These are phyloP conservation scores for Dascillus cervinus DNA, from an alignment of 2,888 invertebrate species.

Conservation along the genomic window DNA sequence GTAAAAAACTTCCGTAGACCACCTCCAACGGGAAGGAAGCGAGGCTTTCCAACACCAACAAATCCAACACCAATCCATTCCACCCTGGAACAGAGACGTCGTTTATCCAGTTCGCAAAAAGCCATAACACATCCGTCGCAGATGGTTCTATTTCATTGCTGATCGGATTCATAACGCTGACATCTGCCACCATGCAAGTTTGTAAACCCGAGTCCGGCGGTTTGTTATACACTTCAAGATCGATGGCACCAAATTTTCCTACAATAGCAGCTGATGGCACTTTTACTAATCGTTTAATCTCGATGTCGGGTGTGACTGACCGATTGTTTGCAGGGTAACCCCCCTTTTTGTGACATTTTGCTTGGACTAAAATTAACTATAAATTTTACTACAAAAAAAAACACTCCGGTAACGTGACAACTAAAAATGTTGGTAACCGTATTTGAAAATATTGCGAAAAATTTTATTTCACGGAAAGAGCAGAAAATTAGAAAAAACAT, in stretches of 20 bases:
- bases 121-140: slow-evolving; percentile 15
- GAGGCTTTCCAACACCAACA: no score
- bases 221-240: slow-evolving; percentile 9
- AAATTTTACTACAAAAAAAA: no score
- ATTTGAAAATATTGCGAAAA: no score
- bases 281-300: slow-evolving; percentile 10
- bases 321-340: no score
- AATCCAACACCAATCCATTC: slow-evolving; percentile 25
- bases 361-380: no score
- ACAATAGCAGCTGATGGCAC: slow-evolving; percentile 13
- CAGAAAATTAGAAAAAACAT: no score
- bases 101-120: slow-evolving; percentile 17
- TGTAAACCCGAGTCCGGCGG: slow-evolving; percentile 15
- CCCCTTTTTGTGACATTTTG: no score
- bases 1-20: no score
- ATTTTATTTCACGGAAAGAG: no score
- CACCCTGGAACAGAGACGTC: slow-evolving; percentile 18
- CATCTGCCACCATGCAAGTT: slow-evolving; percentile 15
- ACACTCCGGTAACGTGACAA: no score
- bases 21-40: no score
- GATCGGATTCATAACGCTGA: slow-evolving; percentile 14
- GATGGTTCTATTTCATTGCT: slow-evolving; percentile 18
- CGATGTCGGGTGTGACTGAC: slow-evolving; percentile 12
- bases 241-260: slow-evolving; percentile 5
- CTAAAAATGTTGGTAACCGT: no score